Conservation (phyloP, 2,888 invertebrate genomes). For the Deroplatys truncata region DNA sequence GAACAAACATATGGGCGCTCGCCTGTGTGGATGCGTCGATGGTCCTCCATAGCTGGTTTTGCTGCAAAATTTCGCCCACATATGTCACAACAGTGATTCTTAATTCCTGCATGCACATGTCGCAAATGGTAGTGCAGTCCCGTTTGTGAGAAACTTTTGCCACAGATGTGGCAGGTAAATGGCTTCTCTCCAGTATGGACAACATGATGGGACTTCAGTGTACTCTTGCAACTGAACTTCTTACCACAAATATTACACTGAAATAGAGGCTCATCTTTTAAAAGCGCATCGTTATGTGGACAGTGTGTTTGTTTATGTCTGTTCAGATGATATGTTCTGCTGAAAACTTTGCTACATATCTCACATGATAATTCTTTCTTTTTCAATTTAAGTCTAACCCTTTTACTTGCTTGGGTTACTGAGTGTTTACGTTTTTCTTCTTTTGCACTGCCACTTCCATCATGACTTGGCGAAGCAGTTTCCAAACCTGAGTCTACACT, state of each 20-base stretch:
- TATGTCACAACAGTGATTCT: constrained; percentile 49
- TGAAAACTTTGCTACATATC: constrained; percentile 15
- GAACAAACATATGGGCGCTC: constrained; percentile 45
- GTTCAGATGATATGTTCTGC: constrained; percentile 15
- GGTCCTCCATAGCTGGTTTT: constrained; percentile 46
- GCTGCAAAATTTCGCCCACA: constrained; percentile 51
- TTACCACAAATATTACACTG: constrained; percentile 17
- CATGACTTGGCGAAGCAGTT: background rate
- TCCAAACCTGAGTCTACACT: background rate
- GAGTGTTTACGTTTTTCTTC: background rate
- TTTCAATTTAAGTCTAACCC: background rate
- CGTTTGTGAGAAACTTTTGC: constrained; percentile 62
- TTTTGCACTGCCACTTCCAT: background rate
- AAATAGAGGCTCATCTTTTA: constrained; percentile 10
- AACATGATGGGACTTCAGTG: constrained; percentile 44
- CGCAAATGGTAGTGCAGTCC: constrained; percentile 52
- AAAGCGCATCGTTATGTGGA: background rate
- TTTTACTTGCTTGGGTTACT: background rate
- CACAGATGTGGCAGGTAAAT: constrained; percentile 62
- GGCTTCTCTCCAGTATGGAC: constrained; percentile 56
- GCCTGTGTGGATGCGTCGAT: constrained; percentile 43
- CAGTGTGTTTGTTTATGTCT: constrained; percentile 14
- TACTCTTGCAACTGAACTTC: constrained; percentile 17
- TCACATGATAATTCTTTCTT: background rate
- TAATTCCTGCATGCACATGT: constrained; percentile 47